phyloP scores from a whole-genome alignment of 2,113 vertebrate genomes.

The Pygoscelis adeliae region DNA sequence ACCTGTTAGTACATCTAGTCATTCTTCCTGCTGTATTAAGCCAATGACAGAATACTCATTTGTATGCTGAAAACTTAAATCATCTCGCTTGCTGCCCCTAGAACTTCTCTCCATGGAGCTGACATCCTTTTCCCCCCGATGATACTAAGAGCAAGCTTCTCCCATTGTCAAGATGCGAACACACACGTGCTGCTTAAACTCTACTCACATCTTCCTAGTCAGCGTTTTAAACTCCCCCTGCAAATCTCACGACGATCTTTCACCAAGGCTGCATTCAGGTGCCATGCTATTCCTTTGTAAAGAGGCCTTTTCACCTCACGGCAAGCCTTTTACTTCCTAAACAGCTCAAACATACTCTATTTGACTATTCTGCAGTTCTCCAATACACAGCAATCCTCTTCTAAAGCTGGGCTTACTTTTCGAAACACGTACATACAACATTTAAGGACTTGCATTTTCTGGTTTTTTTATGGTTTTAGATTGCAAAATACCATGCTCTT shows the following conservation, averaged over 20 bases:
- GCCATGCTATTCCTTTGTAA: not conserved
- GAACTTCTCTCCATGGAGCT: not conserved
- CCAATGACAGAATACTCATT: not conserved
- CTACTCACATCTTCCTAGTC: not conserved
- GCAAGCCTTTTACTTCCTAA: not conserved
- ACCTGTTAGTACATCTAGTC: not conserved
- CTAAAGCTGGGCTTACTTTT: not conserved
- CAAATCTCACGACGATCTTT: not conserved
- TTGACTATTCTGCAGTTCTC: not conserved
- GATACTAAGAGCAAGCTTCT: not conserved
- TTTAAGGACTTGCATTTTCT: fast-evolving
- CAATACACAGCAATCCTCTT: not conserved
- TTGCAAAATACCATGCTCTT: not conserved
- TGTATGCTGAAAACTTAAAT: not conserved
- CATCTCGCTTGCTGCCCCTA: not conserved
- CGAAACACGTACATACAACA: not conserved
- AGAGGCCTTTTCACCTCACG: not conserved
- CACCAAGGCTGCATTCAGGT: not conserved
- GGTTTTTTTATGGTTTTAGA: not conserved
- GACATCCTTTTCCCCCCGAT: not conserved
- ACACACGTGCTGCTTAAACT: not conserved
- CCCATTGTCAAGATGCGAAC: not conserved
- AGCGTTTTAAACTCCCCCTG: not conserved
- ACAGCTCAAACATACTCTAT: not conserved
- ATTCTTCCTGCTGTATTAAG: not conserved